Evolutionary conservation across 2,797 vertebrate genomes (phyloP).

Genomic region (Pipistrellus kuhlii): DNA sequence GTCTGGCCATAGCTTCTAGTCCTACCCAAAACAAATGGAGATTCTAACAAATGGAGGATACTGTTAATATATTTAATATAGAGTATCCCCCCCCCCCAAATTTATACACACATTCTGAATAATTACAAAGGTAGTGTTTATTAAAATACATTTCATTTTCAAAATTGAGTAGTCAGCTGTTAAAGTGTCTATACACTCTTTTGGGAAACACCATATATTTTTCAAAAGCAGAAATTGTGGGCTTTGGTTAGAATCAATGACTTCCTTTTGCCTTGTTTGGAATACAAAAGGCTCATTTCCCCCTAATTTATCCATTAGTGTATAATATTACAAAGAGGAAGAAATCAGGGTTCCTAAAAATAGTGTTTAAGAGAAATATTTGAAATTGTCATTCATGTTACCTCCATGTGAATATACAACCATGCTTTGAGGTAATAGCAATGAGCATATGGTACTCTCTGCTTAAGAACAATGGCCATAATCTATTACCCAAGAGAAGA

Average conservation of each 20-base stretch:
- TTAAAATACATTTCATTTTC: too few species aligned
- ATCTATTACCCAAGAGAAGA: neutral
- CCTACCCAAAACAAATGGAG: neutral
- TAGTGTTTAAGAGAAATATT: neutral
- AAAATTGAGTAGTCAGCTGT: too few species aligned
- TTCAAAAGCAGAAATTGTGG: neutral
- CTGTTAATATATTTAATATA: neutral
- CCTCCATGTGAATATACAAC: neutral
- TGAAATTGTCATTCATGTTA: neutral
- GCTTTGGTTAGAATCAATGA: neutral
- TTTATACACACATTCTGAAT: too few species aligned
- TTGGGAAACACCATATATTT: neutral
- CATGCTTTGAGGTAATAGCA: neutral
- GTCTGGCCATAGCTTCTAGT: neutral
- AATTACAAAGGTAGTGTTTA: too few species aligned
- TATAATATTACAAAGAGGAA: constrained; percentile 7
- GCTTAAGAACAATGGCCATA: neutral
- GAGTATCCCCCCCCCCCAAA: too few species aligned
- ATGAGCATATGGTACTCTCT: neutral
- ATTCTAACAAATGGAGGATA: neutral
- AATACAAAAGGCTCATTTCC: neutral
- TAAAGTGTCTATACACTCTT: too few species aligned
- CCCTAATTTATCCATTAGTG: neutral
- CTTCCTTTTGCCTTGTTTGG: neutral
- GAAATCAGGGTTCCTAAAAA: neutral